These are phyloP conservation scores for Myopa tessellatipennis DNA, from an alignment of 2,888 invertebrate genomes.

Conservation along the genomic window DNA sequence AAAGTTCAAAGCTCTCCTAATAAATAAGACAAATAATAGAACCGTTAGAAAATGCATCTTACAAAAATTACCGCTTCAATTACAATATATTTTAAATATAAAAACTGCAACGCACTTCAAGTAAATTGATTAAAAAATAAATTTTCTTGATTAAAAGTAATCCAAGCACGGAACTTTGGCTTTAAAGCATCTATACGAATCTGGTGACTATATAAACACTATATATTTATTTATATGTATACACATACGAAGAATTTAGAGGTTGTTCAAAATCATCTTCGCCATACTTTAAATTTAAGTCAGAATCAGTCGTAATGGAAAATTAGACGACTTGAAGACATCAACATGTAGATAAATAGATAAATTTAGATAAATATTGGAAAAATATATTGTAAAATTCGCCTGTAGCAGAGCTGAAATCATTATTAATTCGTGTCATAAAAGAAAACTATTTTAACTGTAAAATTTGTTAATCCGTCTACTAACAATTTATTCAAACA, in stretches of 20 bases:
- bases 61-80: neutral
- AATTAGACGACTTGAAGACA: too few species aligned
- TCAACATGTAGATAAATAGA: too few species aligned
- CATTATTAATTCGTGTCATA: too few species aligned
- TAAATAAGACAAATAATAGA: constrained; percentile 40
- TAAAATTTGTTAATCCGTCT: neutral
- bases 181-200: neutral
- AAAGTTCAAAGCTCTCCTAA: constrained; percentile 17
- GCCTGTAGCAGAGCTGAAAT: too few species aligned
- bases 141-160: neutral
- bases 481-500: constrained; percentile 36
- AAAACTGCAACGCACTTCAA: neutral
- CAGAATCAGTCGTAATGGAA: constrained; percentile 8
- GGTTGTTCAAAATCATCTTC: constrained; percentile 48
- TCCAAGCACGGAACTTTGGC: constrained; percentile 16
- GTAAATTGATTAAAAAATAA: too few species aligned
- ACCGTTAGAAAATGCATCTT: constrained; percentile 6
- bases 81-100: constrained; percentile 37
- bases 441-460: too few species aligned
- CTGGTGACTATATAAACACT: too few species aligned
- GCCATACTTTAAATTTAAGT: constrained; percentile 26
- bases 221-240: constrained; percentile 19
- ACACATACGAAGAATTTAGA: constrained; percentile 46
- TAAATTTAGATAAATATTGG: too few species aligned
- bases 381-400: too few species aligned